Evolutionary conservation across 2,797 vertebrate genomes (phyloP), one percentile per base, ranked within the genome.

Genomic region (Galaxias olidus): DNA sequence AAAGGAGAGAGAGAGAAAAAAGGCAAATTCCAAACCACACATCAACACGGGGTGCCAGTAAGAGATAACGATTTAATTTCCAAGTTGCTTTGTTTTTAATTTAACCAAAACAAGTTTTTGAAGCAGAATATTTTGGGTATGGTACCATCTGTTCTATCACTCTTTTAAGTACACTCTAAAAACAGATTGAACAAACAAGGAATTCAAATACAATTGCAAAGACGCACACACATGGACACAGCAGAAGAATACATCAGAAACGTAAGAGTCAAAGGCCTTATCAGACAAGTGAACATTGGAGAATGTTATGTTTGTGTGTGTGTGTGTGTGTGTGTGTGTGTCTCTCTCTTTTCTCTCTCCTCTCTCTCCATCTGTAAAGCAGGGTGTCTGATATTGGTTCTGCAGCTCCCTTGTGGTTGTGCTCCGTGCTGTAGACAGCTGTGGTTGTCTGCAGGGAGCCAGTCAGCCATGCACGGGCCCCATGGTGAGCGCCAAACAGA

Each of bases 391-490:
- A n/a, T 17, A 42, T 56, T 50, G 12, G 19, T 18, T 40, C 60
- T 51, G 10, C 11, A 11, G 1, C 14, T 50, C 10, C 14, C n/a
- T 10, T 12, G 12, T 50, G 19, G 9, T 18, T 44, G 46, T 11
- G 10, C 14, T 47, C 46, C 46, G 9, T 47, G 4, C 11, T 12
- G 46, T 14, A 47, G 14, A 10, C 46, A 47, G 46, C 46, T 47
- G 18, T 14, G 49, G 46, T 15, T 51, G 53, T 13, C 61, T 50
- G 46, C 15, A 40, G 55, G 58, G 59, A 59, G 53, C 45, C 18
- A 51, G 49, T 47, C 54, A 53, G 61, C 20, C 20, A 58, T 30
- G 30, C 30, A 30, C 30, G 6, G 2, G 30, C 30, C 30, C 30
- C 30, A 30, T 30, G 30, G 30, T 30, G 30, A 30, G 30, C 30